Percentiles rank a stretch among this genome's conserved stretches.
phyloP scores from a whole-genome alignment of 2,113 vertebrate genomes.

The Zosterops pallidus region DNA sequence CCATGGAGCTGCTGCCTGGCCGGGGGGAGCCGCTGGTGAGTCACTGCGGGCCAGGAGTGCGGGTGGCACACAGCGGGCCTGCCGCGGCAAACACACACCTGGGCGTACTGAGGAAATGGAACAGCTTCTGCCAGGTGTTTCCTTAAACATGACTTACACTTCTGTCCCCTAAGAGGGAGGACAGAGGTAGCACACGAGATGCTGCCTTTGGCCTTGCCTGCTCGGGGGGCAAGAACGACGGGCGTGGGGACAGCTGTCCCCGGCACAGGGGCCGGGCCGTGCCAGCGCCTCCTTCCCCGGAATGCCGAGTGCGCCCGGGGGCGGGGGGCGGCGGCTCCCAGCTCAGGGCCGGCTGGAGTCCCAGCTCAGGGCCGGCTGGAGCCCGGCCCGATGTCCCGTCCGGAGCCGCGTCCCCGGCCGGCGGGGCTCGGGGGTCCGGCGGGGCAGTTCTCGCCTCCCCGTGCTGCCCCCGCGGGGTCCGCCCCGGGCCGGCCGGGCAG shows the following conservation, averaged over 20 bases:
- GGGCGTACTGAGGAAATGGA: neutral
- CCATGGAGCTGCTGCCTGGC: neutral
- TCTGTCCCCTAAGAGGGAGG: neutral
- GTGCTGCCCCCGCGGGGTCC: neutral
- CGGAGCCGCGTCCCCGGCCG: neutral
- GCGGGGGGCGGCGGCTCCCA: neutral
- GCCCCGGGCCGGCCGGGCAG: neutral
- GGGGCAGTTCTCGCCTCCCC: no score
- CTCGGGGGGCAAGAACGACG: no score
- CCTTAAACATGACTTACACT: rapidly evolving
- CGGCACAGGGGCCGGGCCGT: neutral
- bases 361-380: no score
- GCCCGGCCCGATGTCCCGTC: neutral
- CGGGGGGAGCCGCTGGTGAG: neutral
- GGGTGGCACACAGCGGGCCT: neutral
- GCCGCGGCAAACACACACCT: neutral
- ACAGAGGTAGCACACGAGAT: rapidly evolving
- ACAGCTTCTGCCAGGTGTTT: neutral
- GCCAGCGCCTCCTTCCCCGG: neutral
- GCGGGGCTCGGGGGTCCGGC: neutral
- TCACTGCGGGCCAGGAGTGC: neutral
- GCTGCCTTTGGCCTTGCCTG: neutral
- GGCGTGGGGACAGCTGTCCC: no score
- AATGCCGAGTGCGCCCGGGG: neutral
- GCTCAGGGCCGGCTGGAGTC: no score